These are phyloP conservation scores for Sciurus carolinensis DNA, from an alignment of 2,797 vertebrate genomes.

Conservation along the genomic window DNA sequence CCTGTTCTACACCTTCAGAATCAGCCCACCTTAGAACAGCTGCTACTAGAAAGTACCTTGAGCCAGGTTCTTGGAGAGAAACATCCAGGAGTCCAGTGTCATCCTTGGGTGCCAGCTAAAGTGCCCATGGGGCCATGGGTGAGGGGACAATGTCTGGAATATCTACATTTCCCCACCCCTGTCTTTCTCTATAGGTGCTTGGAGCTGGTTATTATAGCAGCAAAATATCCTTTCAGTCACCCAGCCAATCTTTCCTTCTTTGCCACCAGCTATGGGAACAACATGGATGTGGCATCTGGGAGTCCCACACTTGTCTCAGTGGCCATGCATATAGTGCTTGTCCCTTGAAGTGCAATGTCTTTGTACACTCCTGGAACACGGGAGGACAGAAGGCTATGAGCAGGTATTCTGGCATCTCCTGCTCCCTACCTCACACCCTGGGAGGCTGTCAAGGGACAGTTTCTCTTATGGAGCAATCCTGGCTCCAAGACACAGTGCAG, in stretches of 20 bases:
- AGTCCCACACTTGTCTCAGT: fast-evolving
- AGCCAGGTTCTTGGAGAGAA: background rate
- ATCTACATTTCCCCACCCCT: background rate
- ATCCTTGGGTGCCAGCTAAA: fast-evolving
- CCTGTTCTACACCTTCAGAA: background rate
- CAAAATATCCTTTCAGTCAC: background rate
- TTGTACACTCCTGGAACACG: background rate
- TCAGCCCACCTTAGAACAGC: background rate
- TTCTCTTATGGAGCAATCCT: background rate
- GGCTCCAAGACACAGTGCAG: background rate
- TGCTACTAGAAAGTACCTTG: background rate
- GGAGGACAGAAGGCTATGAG: no score
- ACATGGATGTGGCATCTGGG: fast-evolving
- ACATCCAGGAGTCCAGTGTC: background rate
- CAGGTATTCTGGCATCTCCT: background rate
- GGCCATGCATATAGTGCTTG: background rate
- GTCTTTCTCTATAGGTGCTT: background rate
- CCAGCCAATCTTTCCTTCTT: background rate
- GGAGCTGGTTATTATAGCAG: background rate
- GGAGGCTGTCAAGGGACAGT: background rate
- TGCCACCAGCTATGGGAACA: no score
- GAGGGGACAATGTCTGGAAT: background rate
- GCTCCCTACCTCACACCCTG: background rate
- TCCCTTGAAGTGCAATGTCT: fast-evolving
- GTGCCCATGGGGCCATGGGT: background rate